Base-by-base conservation (phyloP, 2,888 invertebrate genomes). In the Eupithecia abbreviata region DNA sequence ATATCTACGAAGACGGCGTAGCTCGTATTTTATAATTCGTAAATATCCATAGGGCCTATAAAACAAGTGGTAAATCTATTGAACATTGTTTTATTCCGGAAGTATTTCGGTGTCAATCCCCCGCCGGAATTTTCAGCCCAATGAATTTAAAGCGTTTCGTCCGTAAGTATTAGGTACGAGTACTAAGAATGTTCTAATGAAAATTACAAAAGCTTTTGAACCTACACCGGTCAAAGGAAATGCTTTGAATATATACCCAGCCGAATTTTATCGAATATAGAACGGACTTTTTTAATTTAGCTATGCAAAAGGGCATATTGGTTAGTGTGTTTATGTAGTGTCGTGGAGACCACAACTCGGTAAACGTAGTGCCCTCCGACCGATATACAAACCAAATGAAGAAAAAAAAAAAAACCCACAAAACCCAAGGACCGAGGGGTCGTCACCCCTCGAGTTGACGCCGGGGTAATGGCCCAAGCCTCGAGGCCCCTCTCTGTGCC, bases 161-260 rank as follows among this genome's bases (percentile, higher is more conserved):
- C 47, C 18, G 13, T 9, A 69, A 69, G 71, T 70, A 62, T 30
- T 30, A 30, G 30, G 30, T 30, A 30, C 30, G 30, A 41, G 62
- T 67, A 68, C 71, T 30, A 73, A 73, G 75, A 78, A 78, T 75
- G 75, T 78, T 71, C 67, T 75, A 78, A 78, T 78, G 75, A 78
- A 77, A 78, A 75, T 78, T 71, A 47, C 75, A 66, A 75, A 75
- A 74, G 68, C 71, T 43, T 68, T 42, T 42, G 41, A 42, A 15
- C 66, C 66, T 13, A 62, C 66, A 45, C 58, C 73, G 73, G 73
- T 68, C 73, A 73, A 73, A 73, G 45, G 68, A 69, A 67, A 73
- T 73, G 18, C 51, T 73, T 73, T n/a, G 68, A 68, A 73, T 68
- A 73, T 43, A 73, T 68, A 68, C 41, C 65, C 18, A 62, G 30